Base-by-base conservation (phyloP, 2,888 invertebrate species). In the Aphidoletes aphidimyza region DNA sequence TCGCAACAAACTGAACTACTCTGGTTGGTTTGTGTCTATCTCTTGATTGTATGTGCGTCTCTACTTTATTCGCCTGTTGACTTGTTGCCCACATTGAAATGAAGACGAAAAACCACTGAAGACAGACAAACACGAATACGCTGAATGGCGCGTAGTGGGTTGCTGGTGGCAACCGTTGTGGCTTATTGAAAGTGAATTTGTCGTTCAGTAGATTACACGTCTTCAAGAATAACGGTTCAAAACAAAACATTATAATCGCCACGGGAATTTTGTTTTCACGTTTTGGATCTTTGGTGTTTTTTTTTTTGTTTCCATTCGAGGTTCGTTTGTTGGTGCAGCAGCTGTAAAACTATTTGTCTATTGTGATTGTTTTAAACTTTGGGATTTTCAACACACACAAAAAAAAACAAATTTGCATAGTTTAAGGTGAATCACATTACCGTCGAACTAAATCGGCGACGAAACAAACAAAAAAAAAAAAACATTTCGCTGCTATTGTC, bases 181-280 rank as follows among this genome's bases (percentile, higher is more conserved):
- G 81, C 22, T 11, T 36, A 81, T 81, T 81, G 37, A 81, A 81
- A 81, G 81, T 81, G 81, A 81, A 81, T 81, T 81, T 81, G 81
- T 37, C 81, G 81, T 81, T 81, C 81, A 81, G 81, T 81, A 37
- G 36, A 37, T 81, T 81, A 81, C 22, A 37, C 37, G 81, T 81
- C 37, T 81, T 81, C 37, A 81, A 81, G 81, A 81, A 81, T 81
- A 81, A 22, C 81, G 81, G 81, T 36, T 78, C 5, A 69, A 69
- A n/a, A 69, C 26, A 9, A 42, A n/a, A n/a, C n/a, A n/a, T n/a
- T n/a, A 54, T 22, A 22, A 54, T 17, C 54, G 9, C n/a, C 54
- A 22, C 54, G n/a, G 22, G n/a, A n/a, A n/a, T 54, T 54, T 54
- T 54, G 47, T 22, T n/a, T 39, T 47, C 30, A 30, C 30, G 42